These are phyloP conservation scores for Macrostomum lignano DNA, from an alignment of 1,140 invertebrate species.

Conservation along the genomic window DNA sequence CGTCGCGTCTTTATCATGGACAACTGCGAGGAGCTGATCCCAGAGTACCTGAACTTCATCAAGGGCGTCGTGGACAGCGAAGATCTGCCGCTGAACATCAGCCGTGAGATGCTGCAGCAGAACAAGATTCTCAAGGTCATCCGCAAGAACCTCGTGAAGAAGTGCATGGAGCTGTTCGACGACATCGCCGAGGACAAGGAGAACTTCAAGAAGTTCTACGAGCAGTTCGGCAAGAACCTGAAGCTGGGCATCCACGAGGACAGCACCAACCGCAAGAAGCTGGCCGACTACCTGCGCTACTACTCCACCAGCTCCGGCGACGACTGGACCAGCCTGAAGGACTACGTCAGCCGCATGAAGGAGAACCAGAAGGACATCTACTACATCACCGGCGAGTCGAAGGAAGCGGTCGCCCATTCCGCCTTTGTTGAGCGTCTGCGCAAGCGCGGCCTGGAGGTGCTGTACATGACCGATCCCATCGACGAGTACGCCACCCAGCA, in stretches of 20 bases:
- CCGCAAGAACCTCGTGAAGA: slow-evolving; percentile 89
- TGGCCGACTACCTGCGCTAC: slow-evolving; percentile 66
- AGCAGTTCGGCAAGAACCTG: slow-evolving; percentile 85
- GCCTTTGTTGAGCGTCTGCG: slow-evolving; percentile 85
- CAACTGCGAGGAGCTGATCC: slow-evolving; percentile 89
- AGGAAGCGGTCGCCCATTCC: slow-evolving; percentile 75
- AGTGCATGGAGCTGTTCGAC: slow-evolving; percentile 78
- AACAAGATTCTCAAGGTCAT: slow-evolving; percentile 93
- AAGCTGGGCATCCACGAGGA: slow-evolving; percentile 95
- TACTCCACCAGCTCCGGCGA: slow-evolving; percentile 74
- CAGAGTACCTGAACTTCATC: slow-evolving; percentile 77
- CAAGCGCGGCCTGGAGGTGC: slow-evolving; percentile 81
- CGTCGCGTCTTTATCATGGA: slow-evolving; percentile 95
- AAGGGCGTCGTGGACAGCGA: slow-evolving; percentile 90
- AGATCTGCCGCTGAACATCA: slow-evolving; percentile 86
- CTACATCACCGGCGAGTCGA: slow-evolving; percentile 83
- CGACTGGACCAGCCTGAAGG: slow-evolving; percentile 62
- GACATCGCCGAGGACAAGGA: slow-evolving; percentile 81
- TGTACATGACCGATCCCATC: slow-evolving; percentile 95
- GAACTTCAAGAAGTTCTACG: slow-evolving; percentile 91
- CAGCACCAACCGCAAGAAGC: slow-evolving; percentile 61
- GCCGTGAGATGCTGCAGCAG: slow-evolving; percentile 90
- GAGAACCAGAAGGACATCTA: slow-evolving; percentile 89
- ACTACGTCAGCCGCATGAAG: slow-evolving; percentile 90
- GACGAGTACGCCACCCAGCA: slow-evolving; percentile 96